phyloP scores from a whole-genome alignment of 2,888 invertebrate genomes.

The Drosophila differens region DNA sequence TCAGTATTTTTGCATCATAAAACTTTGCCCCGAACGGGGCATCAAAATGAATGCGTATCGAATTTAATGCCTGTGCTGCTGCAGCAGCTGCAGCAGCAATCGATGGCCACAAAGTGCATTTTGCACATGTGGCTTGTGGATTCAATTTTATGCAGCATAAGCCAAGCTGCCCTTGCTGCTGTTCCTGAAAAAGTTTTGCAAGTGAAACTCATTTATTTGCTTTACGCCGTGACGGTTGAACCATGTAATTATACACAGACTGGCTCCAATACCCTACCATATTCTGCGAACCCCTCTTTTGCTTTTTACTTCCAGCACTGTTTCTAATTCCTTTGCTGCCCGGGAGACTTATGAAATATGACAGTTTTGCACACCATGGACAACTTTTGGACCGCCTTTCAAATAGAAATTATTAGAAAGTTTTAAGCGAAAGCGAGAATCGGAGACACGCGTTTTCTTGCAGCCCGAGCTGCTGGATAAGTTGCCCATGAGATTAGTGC shows the following conservation, averaged over 20 bases:
- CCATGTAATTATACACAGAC: conserved; percentile 78
- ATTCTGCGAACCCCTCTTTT: neutral
- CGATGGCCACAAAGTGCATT: conserved; percentile 58
- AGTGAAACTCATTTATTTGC: conserved; percentile 76
- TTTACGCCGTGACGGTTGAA: conserved; percentile 75
- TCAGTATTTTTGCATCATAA: conserved; percentile 58
- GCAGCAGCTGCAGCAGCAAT: conserved; percentile 27
- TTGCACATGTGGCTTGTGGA: conserved; percentile 14
- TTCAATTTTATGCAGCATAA: conserved; percentile 31
- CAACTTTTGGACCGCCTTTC: conserved; percentile 71
- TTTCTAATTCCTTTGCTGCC: neutral
- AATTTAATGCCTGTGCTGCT: conserved; percentile 50
- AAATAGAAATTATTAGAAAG: conserved; percentile 77
- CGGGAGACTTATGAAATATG: conserved; percentile 73
- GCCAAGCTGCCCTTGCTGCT: conserved; percentile 23
- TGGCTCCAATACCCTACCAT: conserved; percentile 29
- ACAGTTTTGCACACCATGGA: conserved; percentile 77
- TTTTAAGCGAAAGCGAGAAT: conserved; percentile 68
- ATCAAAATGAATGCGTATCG: conserved; percentile 55
- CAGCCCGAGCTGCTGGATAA: conserved; percentile 21
- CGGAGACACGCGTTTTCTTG: conserved; percentile 7
- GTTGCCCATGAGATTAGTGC: conserved; percentile 62
- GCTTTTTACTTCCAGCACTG: neutral
- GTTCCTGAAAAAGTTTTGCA: conserved; percentile 46
- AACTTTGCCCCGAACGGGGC: conserved; percentile 43